Base-by-base conservation (phyloP, 92 coral and sea anemone species). In the Phenganax stokvisi region DNA sequence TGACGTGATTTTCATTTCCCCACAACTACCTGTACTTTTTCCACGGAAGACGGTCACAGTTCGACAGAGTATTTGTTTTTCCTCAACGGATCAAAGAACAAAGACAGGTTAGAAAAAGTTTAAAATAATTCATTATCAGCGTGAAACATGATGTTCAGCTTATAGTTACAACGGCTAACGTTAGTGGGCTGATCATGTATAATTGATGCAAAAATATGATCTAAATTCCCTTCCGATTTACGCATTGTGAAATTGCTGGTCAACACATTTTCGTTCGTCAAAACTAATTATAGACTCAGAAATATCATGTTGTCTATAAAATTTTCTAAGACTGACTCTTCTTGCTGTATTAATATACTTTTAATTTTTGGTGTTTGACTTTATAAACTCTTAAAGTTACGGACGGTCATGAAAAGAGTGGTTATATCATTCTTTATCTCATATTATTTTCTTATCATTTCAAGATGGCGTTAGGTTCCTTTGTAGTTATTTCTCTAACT, bases 1-100 rank as follows among this genome's bases (percentile, higher is more conserved):
- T 76, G 81, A 76, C 81, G 81, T 76, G 69, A 76, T 31, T 57
- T 57, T 76, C 61, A 6, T 37, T 57, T 76, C 16, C 51, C 56
- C 12, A 29, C 70, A 30, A 76, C 81, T 17, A 75, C 80, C 80
- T 52, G 81, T 47, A 76, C 52, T 11, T 8, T 68, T 53, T 51
- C 31, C 73, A 68, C 73, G 73, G 73, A 25, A 68, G 54, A 9
- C 73, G 73, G 57, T 17, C 54, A 76, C 70, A 60, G 71, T 57
- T 76, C 81, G 70, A 76, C 37, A 58, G 71, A 76, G 70, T 13
- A 56, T 76, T 30, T 20, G 67, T 15, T 76, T 76, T 70, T 59
- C 12, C 71, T 59, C 56, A 60, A 76, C 81, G 81, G 69, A 76
- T 58, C 81, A 60, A 52, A 16, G 81, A 58, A 59, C 56, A 29